phyloP scores from a whole-genome alignment of 1,140 invertebrate species.

The Stegodyphus mimosarum region DNA sequence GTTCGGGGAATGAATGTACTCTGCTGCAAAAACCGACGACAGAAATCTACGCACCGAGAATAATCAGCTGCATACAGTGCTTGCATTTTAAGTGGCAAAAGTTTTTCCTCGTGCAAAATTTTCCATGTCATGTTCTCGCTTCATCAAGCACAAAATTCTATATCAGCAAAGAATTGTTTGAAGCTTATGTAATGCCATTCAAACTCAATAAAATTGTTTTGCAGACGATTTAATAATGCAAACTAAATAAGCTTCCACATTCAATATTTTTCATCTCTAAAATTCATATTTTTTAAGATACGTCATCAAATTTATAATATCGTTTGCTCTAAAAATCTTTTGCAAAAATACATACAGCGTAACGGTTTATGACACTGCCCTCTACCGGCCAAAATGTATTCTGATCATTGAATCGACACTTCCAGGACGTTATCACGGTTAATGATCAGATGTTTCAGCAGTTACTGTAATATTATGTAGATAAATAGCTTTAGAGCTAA shows the following conservation, averaged over 20 bases:
- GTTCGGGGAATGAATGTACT: too few relatives aligned
- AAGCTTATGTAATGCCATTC: background rate
- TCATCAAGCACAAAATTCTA: background rate
- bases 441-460: background rate
- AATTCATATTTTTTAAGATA: too few relatives aligned
- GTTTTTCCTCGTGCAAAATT: background rate
- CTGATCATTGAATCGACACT: background rate
- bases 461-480: background rate
- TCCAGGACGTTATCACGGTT: background rate
- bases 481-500: background rate
- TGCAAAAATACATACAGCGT: too few relatives aligned
- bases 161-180: background rate
- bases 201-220: background rate
- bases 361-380: too few relatives aligned
- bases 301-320: too few relatives aligned
- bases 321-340: too few relatives aligned
- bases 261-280: background rate
- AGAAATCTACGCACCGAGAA: too few relatives aligned
- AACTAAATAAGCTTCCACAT: background rate
- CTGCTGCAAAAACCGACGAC: too few relatives aligned
- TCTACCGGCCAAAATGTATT: background rate
- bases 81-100: background rate
- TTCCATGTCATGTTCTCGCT: background rate
- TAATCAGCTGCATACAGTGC: too few relatives aligned
- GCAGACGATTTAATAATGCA: background rate